Base-by-base conservation (phyloP, 2,888 invertebrate genomes). In the Latheticus oryzae region DNA sequence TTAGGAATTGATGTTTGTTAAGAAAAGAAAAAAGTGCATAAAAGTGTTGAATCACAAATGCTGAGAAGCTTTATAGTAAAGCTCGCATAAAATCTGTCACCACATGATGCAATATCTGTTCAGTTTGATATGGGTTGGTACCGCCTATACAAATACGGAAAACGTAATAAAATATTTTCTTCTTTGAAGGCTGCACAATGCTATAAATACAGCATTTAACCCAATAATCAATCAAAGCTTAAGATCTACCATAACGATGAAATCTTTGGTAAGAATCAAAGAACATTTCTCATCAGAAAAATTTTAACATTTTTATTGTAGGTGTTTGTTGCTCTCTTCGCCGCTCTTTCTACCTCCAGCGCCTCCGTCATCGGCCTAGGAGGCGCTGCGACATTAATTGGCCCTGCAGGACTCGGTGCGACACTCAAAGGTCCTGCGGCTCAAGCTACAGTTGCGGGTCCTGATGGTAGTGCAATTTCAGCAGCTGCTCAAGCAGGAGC, bases 381-480 rank as follows among this genome's bases (percentile, higher is more conserved):
- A 17, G 40, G 23, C 12, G 16, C 19, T 5, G 45, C 40, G 0
- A 54, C 61, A 0, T 43, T 72, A 1, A 62, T 65, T 13, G 73
- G 60, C 3, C 45, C 45, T 17, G 32, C 21, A 5, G 45, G 32
- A 9, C 68, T 68, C 12, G 45, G 32, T n/a, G 63, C 45, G 8
- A 50, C 62, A 2, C 43, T 71, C 0, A 47, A 63, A 55, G 70
- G 70, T 2, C 71, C 71, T 8, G 63, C 65, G 9, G 55, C 66
- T 2, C 42, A 60, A 35, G 61, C 70, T 1, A 65, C 62, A 1
- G 37, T 69, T 4, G 48, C 63, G 3, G 73, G 72, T 9, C 68
- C 72, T 11, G 70, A 80, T 82, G 15, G 73, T 71, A 5, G 77
- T 79, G 1, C 81, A 78, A 3, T 76, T 78, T 3, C 76, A 78